Conservation (phyloP, 2,888 invertebrate species). For the Abrostola tripartita region DNA sequence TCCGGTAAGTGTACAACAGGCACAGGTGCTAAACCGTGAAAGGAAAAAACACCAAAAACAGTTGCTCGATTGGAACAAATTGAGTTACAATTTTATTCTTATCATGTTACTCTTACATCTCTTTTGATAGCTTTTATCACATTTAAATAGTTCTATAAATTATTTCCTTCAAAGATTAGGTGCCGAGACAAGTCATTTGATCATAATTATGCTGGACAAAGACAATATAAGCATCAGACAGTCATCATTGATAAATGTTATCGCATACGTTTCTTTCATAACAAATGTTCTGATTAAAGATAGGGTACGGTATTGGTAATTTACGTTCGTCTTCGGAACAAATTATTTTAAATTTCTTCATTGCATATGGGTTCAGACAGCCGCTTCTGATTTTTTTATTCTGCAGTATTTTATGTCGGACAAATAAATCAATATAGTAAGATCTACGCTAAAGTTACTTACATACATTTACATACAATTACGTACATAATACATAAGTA, state of each 20-base stretch:
- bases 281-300: not conserved
- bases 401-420: slow-evolving; percentile 5
- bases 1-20: slow-evolving; percentile 42
- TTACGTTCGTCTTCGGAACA: not conserved
- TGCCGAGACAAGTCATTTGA: too few relatives aligned
- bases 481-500: slow-evolving; percentile 13
- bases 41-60: slow-evolving; percentile 24
- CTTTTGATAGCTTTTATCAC: slow-evolving; percentile 10
- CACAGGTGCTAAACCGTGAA: slow-evolving; percentile 34
- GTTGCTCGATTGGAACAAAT: not conserved
- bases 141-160: too few relatives aligned
- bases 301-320: not conserved
- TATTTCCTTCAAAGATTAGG: too few relatives aligned
- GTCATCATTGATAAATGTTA: too few relatives aligned
- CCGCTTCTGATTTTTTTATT: not conserved
- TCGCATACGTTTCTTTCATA: not conserved
- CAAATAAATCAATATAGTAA: too few relatives aligned
- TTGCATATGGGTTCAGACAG: too few relatives aligned
- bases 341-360: not conserved
- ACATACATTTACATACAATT: slow-evolving; percentile 18
- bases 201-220: too few relatives aligned
- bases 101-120: slow-evolving; percentile 30
- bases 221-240: too few relatives aligned
- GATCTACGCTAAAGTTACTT: too few relatives aligned
- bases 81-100: slow-evolving; percentile 30